Conservation (phyloP, 2,113 vertebrate genomes). For the Plestiodon gilberti region DNA sequence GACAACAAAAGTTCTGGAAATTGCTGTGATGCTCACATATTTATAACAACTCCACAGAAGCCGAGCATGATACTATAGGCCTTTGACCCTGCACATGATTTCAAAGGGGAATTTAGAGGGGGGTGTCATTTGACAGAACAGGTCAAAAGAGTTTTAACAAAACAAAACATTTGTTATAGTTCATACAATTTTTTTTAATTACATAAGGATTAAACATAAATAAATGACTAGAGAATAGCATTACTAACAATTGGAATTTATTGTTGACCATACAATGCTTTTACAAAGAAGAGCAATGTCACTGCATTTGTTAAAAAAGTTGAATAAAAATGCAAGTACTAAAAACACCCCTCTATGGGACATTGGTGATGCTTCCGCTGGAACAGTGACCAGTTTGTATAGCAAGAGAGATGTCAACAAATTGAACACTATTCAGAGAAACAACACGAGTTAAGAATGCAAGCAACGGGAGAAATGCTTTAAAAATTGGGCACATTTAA, state of each 20-base stretch:
- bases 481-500: neutral
- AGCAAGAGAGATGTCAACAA: neutral
- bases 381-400: neutral
- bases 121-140: neutral
- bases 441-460: neutral
- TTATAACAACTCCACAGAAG: neutral
- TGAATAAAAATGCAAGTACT: neutral
- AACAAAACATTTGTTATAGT: neutral
- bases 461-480: neutral
- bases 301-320: neutral
- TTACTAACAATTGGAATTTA: neutral
- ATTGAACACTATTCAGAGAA: neutral
- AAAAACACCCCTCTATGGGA: neutral
- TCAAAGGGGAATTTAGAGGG: neutral
- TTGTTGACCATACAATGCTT: neutral
- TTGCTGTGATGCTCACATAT: neutral
- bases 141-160: neutral
- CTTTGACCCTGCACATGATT: neutral
- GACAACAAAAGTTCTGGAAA: neutral
- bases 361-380: neutral
- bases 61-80: neutral
- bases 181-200: neutral
- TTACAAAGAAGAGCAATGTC: neutral
- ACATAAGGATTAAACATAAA: neutral
- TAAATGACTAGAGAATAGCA: neutral